phyloP scores from a whole-genome alignment of 1,140 invertebrate genomes.

The Microplitis mediator region DNA sequence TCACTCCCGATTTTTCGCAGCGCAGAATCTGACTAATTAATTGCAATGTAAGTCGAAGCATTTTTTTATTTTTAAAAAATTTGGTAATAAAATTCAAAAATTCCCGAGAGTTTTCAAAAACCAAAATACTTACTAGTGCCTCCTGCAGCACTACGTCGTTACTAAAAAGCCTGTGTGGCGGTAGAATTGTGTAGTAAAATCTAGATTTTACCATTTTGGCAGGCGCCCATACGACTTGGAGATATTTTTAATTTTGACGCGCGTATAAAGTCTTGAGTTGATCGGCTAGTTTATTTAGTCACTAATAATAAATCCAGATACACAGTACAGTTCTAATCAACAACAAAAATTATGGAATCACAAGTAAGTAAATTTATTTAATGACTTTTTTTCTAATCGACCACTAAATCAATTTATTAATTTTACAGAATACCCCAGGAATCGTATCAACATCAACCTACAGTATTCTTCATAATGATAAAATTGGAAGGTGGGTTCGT shows the following conservation, averaged over 20 bases:
- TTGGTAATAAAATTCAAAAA: no score
- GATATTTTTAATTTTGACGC: constrained; percentile 47
- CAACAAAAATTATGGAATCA: background rate
- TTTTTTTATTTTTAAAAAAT: no score
- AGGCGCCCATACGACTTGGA: constrained; percentile 20
- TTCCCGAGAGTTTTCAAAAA: no score
- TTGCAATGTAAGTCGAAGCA: no score
- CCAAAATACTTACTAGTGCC: no score
- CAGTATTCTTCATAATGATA: constrained; percentile 62
- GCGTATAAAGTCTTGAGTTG: background rate
- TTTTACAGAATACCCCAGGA: background rate
- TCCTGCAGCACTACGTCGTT: background rate
- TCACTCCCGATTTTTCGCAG: no score
- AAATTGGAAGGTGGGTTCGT: constrained; percentile 65
- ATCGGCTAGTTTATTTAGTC: background rate
- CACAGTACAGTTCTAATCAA: background rate
- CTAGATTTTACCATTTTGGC: constrained; percentile 49
- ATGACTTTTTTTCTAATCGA: background rate
- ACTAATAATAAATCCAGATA: background rate
- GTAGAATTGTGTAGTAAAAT: constrained; percentile 34
- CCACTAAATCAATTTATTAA: background rate
- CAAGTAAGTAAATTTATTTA: background rate
- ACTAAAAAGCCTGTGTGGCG: background rate
- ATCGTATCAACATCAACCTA: constrained; percentile 33
- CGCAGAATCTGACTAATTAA: no score